These are phyloP conservation scores for Enteromius treurensis DNA, from an alignment of 2,797 vertebrate genomes.

Conservation along the genomic window DNA sequence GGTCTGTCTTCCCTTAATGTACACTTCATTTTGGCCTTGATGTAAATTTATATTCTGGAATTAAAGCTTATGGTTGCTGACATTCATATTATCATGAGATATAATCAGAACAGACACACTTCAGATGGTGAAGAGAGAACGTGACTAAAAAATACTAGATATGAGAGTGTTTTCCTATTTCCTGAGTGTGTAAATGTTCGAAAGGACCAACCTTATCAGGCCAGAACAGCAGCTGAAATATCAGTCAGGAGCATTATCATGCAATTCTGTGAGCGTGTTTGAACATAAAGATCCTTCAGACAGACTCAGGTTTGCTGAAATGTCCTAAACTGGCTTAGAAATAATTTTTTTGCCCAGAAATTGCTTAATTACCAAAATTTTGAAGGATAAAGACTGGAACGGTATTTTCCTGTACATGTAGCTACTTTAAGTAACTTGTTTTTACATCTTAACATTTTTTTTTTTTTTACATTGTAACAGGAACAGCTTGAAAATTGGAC, in stretches of 20 bases:
- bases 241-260: constrained; percentile 1
- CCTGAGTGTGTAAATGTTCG: neutral
- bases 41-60: neutral
- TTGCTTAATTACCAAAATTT: neutral
- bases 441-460: neutral
- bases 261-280: neutral
- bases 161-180: neutral
- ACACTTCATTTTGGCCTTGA: neutral
- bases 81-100: neutral
- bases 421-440: neutral
- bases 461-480: neutral
- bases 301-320: neutral
- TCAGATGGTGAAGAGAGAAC: neutral
- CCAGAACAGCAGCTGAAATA: constrained; percentile 8
- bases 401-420: neutral
- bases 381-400: neutral
- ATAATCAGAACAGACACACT: neutral
- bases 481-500: neutral
- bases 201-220: constrained; percentile 14
- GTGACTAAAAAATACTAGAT: neutral
- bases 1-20: neutral
- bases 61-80: neutral
- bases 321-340: neutral
- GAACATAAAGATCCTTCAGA: neutral
- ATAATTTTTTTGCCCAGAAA: neutral